Percentiles rank a stretch among this genome's conserved stretches.
Evolutionary conservation across 1,140 invertebrate genomes (phyloP).

Genomic region (Zaprionus tsacasi): DNA sequence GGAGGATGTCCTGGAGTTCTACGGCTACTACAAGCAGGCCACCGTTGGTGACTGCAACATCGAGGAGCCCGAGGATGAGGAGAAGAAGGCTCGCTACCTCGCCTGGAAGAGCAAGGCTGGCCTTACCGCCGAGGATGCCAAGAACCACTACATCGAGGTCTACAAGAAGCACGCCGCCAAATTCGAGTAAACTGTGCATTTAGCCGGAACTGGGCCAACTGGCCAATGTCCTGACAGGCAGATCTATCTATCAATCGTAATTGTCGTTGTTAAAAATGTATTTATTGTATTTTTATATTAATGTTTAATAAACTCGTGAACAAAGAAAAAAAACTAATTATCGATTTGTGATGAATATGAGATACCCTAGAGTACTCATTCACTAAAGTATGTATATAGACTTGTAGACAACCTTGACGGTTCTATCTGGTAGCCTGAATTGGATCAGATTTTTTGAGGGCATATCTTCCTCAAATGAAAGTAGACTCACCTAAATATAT

Average conservation of each 20-base stretch:
- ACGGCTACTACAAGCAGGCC: constrained; percentile 96
- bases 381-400: not conserved
- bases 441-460: not conserved
- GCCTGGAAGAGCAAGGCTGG: constrained; percentile 95
- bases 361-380: not conserved
- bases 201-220: constrained; percentile 6
- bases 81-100: constrained; percentile 98
- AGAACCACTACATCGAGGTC: constrained; percentile 92
- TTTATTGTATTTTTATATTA: constrained; percentile 54
- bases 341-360: not conserved
- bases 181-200: constrained; percentile 61
- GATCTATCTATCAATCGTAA: constrained; percentile 7
- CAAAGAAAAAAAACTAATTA: constrained; percentile 11
- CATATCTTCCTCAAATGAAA: not conserved
- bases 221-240: not conserved
- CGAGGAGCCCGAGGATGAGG: constrained; percentile 94
- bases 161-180: constrained; percentile 87
- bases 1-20: constrained; percentile 93
- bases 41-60: constrained; percentile 93
- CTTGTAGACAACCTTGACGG: not conserved
- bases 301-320: constrained; percentile 37
- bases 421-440: not conserved
- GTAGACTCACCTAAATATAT: not conserved
- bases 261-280: constrained; percentile 44
- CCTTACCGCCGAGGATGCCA: constrained; percentile 90